These are phyloP conservation scores for Chloroclystis v-ata DNA, from an alignment of 2,888 invertebrate genomes.

Conservation along the genomic window DNA sequence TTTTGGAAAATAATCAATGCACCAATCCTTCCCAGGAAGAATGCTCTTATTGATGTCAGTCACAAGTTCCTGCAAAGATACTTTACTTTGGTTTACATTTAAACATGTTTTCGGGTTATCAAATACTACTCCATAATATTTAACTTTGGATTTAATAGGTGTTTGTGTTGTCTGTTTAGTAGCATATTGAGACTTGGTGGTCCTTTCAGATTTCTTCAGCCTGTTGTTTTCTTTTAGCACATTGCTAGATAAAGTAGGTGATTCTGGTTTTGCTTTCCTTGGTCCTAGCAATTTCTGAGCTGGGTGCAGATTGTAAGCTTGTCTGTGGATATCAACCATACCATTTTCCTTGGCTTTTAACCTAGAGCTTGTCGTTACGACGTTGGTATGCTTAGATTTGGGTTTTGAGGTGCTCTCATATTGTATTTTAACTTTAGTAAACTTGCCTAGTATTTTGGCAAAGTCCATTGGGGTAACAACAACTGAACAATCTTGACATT, in stretches of 20 bases:
- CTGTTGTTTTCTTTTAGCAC: slow-evolving; percentile 65
- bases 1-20: slow-evolving; percentile 67
- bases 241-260: slow-evolving; percentile 37
- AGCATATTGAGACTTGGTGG: slow-evolving; percentile 11
- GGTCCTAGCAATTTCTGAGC: slow-evolving; percentile 41
- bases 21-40: slow-evolving; percentile 67
- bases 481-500: slow-evolving; percentile 69
- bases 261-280: slow-evolving; percentile 39
- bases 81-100: slow-evolving; percentile 40
- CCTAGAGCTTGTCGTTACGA: slow-evolving; percentile 44
- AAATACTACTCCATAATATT: slow-evolving; percentile 64
- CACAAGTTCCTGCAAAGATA: slow-evolving; percentile 51
- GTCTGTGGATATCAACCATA: slow-evolving; percentile 59
- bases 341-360: slow-evolving; percentile 71
- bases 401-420: slow-evolving; percentile 59
- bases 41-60: slow-evolving; percentile 52
- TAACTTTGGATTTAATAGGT: slow-evolving; percentile 36
- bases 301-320: slow-evolving; percentile 54
- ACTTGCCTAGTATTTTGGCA: slow-evolving; percentile 71
- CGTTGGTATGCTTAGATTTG: slow-evolving; percentile 45
- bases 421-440: slow-evolving; percentile 72
- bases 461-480: slow-evolving; percentile 71
- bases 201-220: slow-evolving; percentile 40
- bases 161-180: no score
- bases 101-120: slow-evolving; percentile 42